Conservation (phyloP, 2,113 vertebrate species). For the Hippocampus guttulatus region DNA sequence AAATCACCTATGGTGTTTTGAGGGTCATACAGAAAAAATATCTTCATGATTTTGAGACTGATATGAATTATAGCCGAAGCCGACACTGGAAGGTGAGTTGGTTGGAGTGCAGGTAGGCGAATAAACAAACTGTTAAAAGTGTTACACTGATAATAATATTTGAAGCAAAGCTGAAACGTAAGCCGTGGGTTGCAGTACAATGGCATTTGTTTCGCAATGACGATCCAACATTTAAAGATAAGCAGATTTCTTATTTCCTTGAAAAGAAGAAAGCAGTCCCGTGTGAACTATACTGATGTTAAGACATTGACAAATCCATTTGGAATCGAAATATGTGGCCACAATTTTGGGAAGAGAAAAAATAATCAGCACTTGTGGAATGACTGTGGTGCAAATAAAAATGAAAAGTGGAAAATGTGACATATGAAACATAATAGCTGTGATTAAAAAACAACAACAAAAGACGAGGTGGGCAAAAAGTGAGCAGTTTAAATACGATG, state of each 20-base stretch:
- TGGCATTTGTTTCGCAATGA: neutral
- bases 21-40: neutral
- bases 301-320: neutral
- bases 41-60: too few relatives aligned
- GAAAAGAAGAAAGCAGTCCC: neutral
- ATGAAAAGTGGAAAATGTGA: neutral
- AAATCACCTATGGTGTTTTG: neutral
- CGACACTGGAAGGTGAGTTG: neutral
- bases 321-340: neutral
- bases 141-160: conserved; percentile 16
- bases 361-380: neutral
- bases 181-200: conserved; percentile 7
- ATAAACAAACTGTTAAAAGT: conserved; percentile 8
- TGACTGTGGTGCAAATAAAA: neutral
- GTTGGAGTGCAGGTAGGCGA: neutral
- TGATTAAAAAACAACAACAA: neutral
- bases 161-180: conserved; percentile 7
- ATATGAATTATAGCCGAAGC: neutral
- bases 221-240: conserved; percentile 1
- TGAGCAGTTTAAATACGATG: neutral
- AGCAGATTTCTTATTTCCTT: neutral
- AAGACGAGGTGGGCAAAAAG: neutral
- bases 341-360: neutral
- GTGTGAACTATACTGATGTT: neutral
- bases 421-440: neutral